A percentile compares a stretch with the other conserved stretches of the same genome.
Conservation (phyloP, 2,113 vertebrate genomes). For the Arvicanthis niloticus region DNA sequence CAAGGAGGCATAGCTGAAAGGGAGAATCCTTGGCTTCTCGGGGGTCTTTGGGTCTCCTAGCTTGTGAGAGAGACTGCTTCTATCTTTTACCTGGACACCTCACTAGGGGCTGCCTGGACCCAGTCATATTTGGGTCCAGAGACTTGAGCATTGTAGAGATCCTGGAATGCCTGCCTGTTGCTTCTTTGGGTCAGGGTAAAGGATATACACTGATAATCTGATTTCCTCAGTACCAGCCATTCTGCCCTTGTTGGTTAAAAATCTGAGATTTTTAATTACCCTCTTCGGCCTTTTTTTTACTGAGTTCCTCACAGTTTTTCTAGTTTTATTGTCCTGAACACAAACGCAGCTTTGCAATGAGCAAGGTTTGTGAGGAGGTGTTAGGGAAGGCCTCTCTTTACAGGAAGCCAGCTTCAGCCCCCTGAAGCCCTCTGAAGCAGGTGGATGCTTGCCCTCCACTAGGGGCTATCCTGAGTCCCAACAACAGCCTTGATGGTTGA, state of each 20-base stretch:
- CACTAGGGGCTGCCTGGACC: neutral
- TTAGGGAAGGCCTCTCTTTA: neutral
- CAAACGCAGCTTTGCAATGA: slow-evolving; percentile 57
- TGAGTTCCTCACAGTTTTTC: neutral
- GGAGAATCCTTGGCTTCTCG: neutral
- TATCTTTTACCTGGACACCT: neutral
- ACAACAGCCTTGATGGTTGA: no score
- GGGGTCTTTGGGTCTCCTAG: neutral
- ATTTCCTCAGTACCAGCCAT: neutral
- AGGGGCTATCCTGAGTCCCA: neutral
- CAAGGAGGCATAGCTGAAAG: neutral
- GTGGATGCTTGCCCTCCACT: neutral
- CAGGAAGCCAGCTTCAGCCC: neutral
- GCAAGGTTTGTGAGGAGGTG: slow-evolving; percentile 7
- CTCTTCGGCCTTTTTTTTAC: slow-evolving; percentile 64
- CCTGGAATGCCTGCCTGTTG: neutral
- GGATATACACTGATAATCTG: neutral
- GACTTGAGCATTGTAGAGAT: neutral
- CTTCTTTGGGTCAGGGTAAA: neutral
- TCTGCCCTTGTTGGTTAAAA: slow-evolving; percentile 37
- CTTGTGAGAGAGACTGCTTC: neutral
- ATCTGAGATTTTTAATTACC: slow-evolving; percentile 60
- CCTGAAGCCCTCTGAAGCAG: neutral
- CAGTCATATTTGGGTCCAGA: neutral
- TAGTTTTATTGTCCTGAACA: slow-evolving; percentile 55